These are phyloP conservation scores for Pteruthius melanotis DNA, from an alignment of 2,113 vertebrate genomes.

Conservation along the genomic window DNA sequence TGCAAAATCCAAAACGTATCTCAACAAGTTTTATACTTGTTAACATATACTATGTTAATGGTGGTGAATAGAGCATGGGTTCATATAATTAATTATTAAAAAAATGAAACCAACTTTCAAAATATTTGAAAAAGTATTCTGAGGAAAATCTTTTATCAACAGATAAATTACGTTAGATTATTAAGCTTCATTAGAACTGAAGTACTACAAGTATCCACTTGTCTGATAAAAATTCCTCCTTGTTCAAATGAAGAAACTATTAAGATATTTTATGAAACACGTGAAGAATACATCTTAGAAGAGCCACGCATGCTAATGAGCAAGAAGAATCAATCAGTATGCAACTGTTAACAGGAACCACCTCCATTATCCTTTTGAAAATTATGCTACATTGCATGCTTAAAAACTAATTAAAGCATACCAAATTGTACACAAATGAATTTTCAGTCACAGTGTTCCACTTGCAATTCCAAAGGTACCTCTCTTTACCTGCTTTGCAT, in stretches of 20 bases:
- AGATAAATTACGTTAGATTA: background rate
- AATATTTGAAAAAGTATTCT: background rate
- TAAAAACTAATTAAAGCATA: slow-evolving; percentile 19
- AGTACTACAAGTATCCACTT: background rate
- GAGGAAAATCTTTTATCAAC: background rate
- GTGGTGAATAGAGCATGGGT: background rate
- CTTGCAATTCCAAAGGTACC: background rate
- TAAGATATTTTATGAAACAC: slow-evolving; percentile 22
- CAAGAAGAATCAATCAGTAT: slow-evolving; percentile 8
- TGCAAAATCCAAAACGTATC: background rate
- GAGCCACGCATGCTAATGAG: background rate
- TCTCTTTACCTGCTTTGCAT: background rate
- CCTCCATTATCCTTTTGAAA: slow-evolving; percentile 6
- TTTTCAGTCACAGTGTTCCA: background rate
- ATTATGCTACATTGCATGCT: background rate
- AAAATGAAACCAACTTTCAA: background rate
- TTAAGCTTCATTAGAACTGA: background rate
- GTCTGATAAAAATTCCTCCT: background rate
- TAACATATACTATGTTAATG: background rate
- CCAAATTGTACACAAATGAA: slow-evolving; percentile 1
- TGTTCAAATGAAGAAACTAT: slow-evolving; percentile 7
- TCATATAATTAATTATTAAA: background rate
- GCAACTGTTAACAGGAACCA: background rate
- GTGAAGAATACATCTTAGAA: background rate
- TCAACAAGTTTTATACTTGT: background rate